A percentile compares a stretch with the other conserved stretches of the same genome.
Conservation (phyloP, 2,113 vertebrate species). For the Uropsilus gracilis region DNA sequence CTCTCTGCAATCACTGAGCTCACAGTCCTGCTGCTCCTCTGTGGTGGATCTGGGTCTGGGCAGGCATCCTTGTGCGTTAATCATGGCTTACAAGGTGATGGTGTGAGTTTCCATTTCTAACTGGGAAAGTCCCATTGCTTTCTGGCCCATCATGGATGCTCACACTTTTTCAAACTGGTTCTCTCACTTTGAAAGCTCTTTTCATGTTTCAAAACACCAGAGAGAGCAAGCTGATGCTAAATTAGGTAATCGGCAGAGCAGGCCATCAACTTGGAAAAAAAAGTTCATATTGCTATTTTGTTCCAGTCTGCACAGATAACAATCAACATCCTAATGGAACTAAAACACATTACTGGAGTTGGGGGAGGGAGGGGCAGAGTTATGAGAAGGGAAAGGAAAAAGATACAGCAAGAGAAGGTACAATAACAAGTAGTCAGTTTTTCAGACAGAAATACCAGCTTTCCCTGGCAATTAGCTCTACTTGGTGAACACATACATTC, state of each 20-base stretch:
- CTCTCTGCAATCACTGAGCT: accelerated
- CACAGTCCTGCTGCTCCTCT: not conserved
- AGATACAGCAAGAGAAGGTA: not conserved
- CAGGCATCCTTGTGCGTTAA: not conserved
- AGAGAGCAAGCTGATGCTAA: conserved; percentile 47
- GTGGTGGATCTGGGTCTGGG: not conserved
- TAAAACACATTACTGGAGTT: conserved; percentile 53
- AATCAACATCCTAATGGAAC: conserved; percentile 56
- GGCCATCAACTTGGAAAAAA: conserved; percentile 19
- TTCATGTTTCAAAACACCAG: conserved; percentile 65
- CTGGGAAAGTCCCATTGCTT: not conserved
- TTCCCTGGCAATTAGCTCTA: too few species aligned
- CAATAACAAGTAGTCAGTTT: not conserved
- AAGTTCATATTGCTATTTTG: conserved; percentile 18
- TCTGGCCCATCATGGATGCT: not conserved
- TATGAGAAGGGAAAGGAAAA: not conserved
- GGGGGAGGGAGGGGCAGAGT: not conserved
- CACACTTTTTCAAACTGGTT: conserved; percentile 38
- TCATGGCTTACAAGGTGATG: not conserved
- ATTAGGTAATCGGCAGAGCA: conserved; percentile 51
- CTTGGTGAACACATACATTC: not conserved
- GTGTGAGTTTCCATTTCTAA: not conserved
- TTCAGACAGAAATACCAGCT: too few species aligned
- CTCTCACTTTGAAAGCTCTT: conserved; percentile 56
- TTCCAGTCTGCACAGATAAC: conserved; percentile 43